A percentile compares a stretch with the other conserved stretches of the same genome.
phyloP scores from a whole-genome alignment of 2,113 vertebrate species.

The Parus major region DNA sequence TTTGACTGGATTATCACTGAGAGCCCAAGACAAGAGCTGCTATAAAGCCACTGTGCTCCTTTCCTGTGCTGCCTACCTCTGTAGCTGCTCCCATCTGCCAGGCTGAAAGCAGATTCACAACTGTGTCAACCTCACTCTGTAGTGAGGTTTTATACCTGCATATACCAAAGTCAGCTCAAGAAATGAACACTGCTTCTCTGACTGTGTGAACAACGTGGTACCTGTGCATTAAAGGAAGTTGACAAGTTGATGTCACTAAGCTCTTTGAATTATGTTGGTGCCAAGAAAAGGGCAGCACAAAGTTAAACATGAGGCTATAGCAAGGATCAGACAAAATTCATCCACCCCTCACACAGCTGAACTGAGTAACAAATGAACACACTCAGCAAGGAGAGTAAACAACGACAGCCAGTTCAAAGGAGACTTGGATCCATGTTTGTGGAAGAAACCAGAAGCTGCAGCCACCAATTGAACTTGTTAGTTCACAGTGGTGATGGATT shows the following conservation, averaged over 20 bases:
- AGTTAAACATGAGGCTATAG: neutral
- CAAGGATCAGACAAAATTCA: neutral
- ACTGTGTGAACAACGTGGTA: rapidly evolving
- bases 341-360: neutral
- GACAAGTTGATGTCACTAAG: neutral
- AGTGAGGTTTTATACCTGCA: neutral
- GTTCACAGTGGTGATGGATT: neutral
- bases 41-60: neutral
- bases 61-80: rapidly evolving
- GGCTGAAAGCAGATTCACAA: neutral
- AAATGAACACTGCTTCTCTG: neutral
- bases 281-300: neutral
- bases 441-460: slow-evolving; percentile 11
- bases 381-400: neutral
- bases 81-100: neutral
- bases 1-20: neutral
- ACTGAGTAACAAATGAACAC: neutral
- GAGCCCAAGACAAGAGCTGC: neutral
- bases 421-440: neutral
- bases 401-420: neutral
- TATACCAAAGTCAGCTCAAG: neutral
- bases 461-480: slow-evolving; percentile 15
- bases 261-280: neutral
- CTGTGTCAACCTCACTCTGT: neutral
- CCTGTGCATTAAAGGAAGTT: rapidly evolving